A percentile compares a stretch with the other conserved stretches of the same genome.
Conservation (phyloP, 2,797 vertebrate species). For the Lophius americanus region DNA sequence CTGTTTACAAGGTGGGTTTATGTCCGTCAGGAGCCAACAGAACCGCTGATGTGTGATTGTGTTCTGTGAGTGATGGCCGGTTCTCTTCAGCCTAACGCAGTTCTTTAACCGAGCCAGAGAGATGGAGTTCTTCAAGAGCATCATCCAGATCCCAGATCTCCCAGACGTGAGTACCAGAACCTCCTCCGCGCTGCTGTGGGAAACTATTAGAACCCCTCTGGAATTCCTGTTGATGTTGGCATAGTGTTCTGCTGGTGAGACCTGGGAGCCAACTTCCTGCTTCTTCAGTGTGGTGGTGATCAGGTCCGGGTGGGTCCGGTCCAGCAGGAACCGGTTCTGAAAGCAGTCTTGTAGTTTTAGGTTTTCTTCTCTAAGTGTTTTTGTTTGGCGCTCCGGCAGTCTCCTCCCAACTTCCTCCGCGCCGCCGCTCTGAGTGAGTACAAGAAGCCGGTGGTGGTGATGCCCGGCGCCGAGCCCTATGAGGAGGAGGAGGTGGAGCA, state of each 20-base stretch:
- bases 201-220: no score
- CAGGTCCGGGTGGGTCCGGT: no score
- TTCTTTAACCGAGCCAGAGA: slow-evolving; percentile 95
- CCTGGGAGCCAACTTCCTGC: no score
- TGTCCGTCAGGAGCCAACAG: not conserved
- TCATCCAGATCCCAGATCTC: slow-evolving; percentile 95
- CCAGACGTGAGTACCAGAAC: slow-evolving; percentile 85
- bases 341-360: no score
- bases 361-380: not conserved
- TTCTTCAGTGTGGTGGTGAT: no score
- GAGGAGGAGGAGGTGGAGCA: slow-evolving; percentile 72
- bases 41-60: not conserved
- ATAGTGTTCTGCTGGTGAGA: no score
- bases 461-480: slow-evolving; percentile 69
- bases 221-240: no score
- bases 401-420: slow-evolving; percentile 95
- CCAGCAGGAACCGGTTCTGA: no score
- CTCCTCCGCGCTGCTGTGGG: no score
- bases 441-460: slow-evolving; percentile 92
- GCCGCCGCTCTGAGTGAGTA: slow-evolving; percentile 92
- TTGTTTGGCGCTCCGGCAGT: slow-evolving; percentile 67
- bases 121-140: slow-evolving; percentile 93
- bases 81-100: slow-evolving; percentile 85
- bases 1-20: slow-evolving; percentile 89
- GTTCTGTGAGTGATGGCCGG: not conserved